These are phyloP conservation scores for Cygnus buccinator DNA, from an alignment of 2,113 vertebrate species.

Conservation along the genomic window DNA sequence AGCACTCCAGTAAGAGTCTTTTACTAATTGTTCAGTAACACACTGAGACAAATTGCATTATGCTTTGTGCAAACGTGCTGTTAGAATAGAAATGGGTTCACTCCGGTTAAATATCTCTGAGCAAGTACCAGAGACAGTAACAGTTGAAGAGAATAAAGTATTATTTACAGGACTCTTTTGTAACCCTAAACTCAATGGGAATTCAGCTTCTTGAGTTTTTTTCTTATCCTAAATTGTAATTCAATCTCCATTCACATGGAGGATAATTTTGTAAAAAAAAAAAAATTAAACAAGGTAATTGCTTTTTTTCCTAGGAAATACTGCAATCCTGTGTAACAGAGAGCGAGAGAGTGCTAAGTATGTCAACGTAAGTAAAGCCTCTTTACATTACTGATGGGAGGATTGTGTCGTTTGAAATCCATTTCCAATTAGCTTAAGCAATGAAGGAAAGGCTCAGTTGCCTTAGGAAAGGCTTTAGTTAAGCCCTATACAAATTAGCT, in stretches of 20 bases:
- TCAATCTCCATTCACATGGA: constrained; percentile 31
- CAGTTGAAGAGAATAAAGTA: background rate
- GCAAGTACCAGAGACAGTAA: background rate
- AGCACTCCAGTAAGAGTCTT: background rate
- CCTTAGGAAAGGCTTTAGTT: constrained; percentile 42
- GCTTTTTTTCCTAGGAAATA: background rate
- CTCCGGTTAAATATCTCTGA: background rate
- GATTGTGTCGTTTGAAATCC: constrained; percentile 36
- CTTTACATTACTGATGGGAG: constrained; percentile 8
- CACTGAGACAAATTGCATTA: constrained; percentile 3
- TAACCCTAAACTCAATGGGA: constrained; percentile 34
- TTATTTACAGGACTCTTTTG: constrained; percentile 52
- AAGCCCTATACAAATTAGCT: constrained; percentile 1
- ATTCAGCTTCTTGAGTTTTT: constrained; percentile 63
- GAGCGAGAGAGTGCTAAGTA: background rate
- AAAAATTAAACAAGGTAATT: background rate
- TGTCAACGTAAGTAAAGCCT: constrained; percentile 17
- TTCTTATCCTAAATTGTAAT: constrained; percentile 59
- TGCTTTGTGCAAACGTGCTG: background rate
- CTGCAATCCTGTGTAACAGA: background rate
- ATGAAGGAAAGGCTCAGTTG: constrained; percentile 9
- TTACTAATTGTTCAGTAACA: constrained; percentile 9
- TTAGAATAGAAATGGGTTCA: background rate
- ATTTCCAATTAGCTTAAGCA: constrained; percentile 54
- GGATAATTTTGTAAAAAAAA: background rate